A percentile compares a stretch with the other conserved stretches of the same genome.
These are phyloP conservation scores for Leucania comma DNA, from an alignment of 2,888 invertebrate genomes.

Conservation along the genomic window DNA sequence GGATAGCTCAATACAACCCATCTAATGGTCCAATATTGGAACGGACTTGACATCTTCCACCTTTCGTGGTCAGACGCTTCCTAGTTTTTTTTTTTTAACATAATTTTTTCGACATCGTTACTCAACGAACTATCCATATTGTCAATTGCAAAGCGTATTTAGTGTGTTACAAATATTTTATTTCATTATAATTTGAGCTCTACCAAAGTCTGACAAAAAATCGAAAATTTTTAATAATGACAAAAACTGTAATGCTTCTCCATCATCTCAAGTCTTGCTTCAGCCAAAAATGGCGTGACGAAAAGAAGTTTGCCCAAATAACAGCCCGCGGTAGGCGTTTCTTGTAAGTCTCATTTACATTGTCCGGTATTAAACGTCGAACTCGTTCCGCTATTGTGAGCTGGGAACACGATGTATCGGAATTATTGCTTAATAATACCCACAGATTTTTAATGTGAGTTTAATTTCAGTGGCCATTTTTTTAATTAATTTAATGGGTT, in stretches of 20 bases:
- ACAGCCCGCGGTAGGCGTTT: conserved; percentile 42
- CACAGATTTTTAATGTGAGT: conserved; percentile 39
- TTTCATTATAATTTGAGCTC: too few species aligned
- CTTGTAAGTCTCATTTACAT: conserved; percentile 60
- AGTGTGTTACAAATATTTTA: too few species aligned
- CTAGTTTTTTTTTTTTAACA: not conserved
- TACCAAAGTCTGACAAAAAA: not conserved
- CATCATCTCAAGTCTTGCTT: not conserved
- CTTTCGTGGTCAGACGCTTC: not conserved
- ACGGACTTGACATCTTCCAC: not conserved
- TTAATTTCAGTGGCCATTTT: conserved; percentile 35
- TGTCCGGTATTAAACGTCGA: conserved; percentile 51
- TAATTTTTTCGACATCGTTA: too few species aligned
- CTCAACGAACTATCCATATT: too few species aligned
- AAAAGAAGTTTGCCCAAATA: conserved; percentile 44
- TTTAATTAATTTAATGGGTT: conserved; percentile 45
- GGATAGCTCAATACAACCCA: not conserved
- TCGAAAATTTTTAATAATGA: not conserved
- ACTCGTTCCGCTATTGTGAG: conserved; percentile 51
- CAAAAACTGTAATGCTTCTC: not conserved
- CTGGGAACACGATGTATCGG: conserved; percentile 57
- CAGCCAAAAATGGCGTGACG: conserved; percentile 30
- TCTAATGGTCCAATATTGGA: not conserved
- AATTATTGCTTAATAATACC: conserved; percentile 63
- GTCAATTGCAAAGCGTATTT: too few species aligned